These are phyloP conservation scores for Liolophura sinensis DNA, from an alignment of 1,140 invertebrate genomes.

Conservation along the genomic window DNA sequence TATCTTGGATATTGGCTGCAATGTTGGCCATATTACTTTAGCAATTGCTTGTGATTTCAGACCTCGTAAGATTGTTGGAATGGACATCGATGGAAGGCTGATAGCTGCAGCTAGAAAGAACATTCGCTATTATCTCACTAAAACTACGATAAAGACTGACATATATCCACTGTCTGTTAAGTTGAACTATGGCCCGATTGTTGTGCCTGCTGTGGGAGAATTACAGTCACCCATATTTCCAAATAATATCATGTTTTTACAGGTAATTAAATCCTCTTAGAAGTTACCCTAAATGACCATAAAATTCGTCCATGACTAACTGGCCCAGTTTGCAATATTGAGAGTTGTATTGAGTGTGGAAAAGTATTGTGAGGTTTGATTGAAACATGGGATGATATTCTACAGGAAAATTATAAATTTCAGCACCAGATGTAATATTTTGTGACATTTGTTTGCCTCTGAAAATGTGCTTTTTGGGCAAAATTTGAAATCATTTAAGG, in stretches of 20 bases:
- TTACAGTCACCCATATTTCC: conserved; percentile 67
- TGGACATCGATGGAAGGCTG: conserved; percentile 92
- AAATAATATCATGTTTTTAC: conserved; percentile 83
- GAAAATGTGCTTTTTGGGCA: too few species aligned
- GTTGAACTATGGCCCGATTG: conserved; percentile 78
- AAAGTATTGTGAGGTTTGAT: too few species aligned
- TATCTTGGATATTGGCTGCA: conserved; percentile 96
- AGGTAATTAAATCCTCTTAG: too few species aligned
- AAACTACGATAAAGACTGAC: conserved; percentile 29
- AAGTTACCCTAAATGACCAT: too few species aligned
- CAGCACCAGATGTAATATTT: too few species aligned
- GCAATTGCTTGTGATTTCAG: conserved; percentile 80
- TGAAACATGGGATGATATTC: too few species aligned
- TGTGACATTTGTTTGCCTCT: too few species aligned
- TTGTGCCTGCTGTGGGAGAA: conserved; percentile 66
- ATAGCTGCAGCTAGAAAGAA: conserved; percentile 83
- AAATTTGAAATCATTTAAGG: too few species aligned
- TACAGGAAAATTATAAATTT: too few species aligned
- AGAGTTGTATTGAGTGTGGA: too few species aligned
- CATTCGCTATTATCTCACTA: conserved; percentile 75
- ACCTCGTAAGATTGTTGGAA: conserved; percentile 84
- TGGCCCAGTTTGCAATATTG: too few species aligned
- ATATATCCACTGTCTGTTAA: conserved; percentile 80
- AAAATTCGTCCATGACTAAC: too few species aligned
- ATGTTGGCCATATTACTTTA: conserved; percentile 90